phyloP scores from a whole-genome alignment of 2,113 vertebrate species.

The Osmerus eperlanus region DNA sequence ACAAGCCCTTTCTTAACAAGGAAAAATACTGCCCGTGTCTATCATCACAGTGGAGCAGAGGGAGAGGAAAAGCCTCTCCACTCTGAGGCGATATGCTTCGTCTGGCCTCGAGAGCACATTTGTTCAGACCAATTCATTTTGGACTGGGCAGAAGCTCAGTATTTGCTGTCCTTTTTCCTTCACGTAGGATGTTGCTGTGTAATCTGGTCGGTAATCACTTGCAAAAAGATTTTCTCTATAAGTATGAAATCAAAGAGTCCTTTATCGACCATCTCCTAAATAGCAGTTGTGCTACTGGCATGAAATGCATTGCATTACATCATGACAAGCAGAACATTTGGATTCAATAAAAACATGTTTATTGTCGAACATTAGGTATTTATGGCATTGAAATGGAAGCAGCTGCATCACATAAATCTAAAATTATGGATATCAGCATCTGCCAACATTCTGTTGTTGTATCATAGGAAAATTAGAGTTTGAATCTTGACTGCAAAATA shows the following conservation, averaged over 20 bases:
- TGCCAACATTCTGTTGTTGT: slow-evolving; percentile 27
- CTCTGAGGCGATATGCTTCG: slow-evolving; percentile 61
- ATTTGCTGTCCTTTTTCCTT: slow-evolving; percentile 5
- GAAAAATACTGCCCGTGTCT: slow-evolving; percentile 67
- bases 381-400: slow-evolving; percentile 44
- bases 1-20: slow-evolving; percentile 68
- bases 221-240: not conserved
- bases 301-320: slow-evolving; percentile 35
- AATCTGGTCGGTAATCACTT: not conserved
- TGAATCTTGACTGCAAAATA: not conserved
- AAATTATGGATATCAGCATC: slow-evolving; percentile 46
- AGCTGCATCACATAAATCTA: slow-evolving; percentile 62
- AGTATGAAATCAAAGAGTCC: slow-evolving; percentile 2
- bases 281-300: slow-evolving; percentile 24
- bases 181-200: not conserved
- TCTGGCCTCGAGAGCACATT: slow-evolving; percentile 65
- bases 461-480: slow-evolving; percentile 10
- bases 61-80: slow-evolving; percentile 53
- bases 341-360: slow-evolving; percentile 56
- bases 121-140: slow-evolving; percentile 54
- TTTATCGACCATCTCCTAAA: slow-evolving; percentile 3
- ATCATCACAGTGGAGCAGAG: slow-evolving; percentile 59
- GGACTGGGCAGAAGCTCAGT: slow-evolving; percentile 41
- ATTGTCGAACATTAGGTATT: slow-evolving; percentile 46
- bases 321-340: slow-evolving; percentile 53